phyloP scores from a whole-genome alignment of 2,113 vertebrate genomes.

The Dicrurus megarhynchus region DNA sequence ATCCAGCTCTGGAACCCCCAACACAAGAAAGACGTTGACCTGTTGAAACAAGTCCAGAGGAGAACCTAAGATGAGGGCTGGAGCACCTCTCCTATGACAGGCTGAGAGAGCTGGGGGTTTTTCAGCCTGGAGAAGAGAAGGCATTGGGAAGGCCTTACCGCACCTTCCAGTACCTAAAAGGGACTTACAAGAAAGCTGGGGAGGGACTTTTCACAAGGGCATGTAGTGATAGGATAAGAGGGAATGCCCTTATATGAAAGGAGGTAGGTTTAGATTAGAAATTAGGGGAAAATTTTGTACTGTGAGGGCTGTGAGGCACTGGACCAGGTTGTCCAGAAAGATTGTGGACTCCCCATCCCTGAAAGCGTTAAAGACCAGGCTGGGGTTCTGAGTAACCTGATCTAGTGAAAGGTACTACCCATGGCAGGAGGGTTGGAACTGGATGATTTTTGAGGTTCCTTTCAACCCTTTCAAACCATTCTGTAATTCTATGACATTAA shows the following conservation, averaged over 20 bases:
- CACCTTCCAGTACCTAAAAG: not conserved
- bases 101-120: not conserved
- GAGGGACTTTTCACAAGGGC: not conserved
- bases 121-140: not conserved
- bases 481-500: not conserved
- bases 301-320: not conserved
- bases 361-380: not conserved
- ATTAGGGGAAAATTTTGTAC: not conserved
- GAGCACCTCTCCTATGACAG: not conserved
- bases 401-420: not conserved
- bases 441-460: not conserved
- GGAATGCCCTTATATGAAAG: not conserved
- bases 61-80: not conserved
- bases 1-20: not conserved
- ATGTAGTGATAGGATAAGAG: not conserved
- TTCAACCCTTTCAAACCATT: not conserved
- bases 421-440: not conserved
- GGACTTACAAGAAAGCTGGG: not conserved
- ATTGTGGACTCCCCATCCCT: not conserved
- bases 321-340: not conserved
- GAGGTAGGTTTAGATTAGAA: not conserved
- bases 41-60: not conserved
- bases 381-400: not conserved
- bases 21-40: not conserved
- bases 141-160: not conserved